A percentile compares a stretch with the other conserved stretches of the same genome.
Evolutionary conservation across 2,888 invertebrate genomes (phyloP).

Genomic region (Sminthurinus aureus): DNA sequence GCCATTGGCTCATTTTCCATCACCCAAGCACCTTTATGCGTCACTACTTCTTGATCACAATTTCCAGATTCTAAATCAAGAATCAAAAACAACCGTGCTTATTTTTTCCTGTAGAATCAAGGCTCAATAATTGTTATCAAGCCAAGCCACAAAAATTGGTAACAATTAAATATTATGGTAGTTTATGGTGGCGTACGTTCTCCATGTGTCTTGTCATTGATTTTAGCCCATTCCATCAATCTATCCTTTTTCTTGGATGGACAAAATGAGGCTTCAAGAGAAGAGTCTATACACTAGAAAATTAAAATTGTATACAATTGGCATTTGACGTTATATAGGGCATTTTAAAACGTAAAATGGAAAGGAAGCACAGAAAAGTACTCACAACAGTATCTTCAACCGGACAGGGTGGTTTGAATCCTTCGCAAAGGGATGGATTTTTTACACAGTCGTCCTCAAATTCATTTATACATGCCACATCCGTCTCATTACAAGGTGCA

Average conservation of each 20-base stretch:
- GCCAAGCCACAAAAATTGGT: too few relatives aligned
- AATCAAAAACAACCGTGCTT: background rate
- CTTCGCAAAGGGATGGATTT: conserved; percentile 20
- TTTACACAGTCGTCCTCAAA: conserved; percentile 33
- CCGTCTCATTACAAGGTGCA: conserved; percentile 21
- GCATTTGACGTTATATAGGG: background rate
- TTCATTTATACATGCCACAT: conserved; percentile 1
- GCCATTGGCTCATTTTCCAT: conserved; percentile 34
- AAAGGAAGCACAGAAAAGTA: background rate
- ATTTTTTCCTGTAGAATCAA: too few relatives aligned
- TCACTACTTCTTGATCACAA: conserved; percentile 5
- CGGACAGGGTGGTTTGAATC: conserved; percentile 28
- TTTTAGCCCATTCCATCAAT: conserved; percentile 20
- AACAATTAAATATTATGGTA: too few relatives aligned
- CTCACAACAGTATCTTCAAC: conserved; percentile 27
- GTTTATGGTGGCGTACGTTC: conserved; percentile 22
- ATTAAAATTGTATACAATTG: background rate
- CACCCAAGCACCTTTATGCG: conserved; percentile 12
- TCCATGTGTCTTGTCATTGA: conserved; percentile 29
- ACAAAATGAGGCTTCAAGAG: conserved; percentile 15
- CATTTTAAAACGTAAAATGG: too few relatives aligned
- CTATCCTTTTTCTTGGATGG: conserved; percentile 20
- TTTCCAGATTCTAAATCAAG: background rate
- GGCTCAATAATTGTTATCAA: too few relatives aligned
- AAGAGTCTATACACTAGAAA: conserved; percentile 34